Conservation (phyloP, 2,888 invertebrate species). For the Ochlodes sylvanus region DNA sequence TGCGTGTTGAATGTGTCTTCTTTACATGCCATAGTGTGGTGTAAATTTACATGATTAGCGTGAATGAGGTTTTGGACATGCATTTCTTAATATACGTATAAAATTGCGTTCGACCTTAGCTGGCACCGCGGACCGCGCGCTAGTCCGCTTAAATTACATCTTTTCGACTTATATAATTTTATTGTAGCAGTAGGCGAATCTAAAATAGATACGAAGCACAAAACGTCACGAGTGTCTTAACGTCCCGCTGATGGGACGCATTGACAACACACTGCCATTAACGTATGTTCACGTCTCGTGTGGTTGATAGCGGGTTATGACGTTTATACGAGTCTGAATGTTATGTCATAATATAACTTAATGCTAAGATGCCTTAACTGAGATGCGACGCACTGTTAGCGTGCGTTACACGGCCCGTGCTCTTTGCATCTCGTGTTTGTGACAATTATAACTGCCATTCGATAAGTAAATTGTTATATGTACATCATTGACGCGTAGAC, state of each 20-base stretch:
- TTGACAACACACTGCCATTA: conserved; percentile 81
- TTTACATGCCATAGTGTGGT: conserved; percentile 77
- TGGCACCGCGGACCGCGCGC: conserved; percentile 79
- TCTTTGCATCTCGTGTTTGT: conserved; percentile 62
- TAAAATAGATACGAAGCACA: conserved; percentile 74
- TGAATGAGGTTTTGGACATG: conserved; percentile 76
- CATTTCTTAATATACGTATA: conserved; percentile 81
- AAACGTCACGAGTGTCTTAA: conserved; percentile 76
- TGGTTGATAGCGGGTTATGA: conserved; percentile 57
- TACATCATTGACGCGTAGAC: conserved; percentile 71
- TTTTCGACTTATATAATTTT: conserved; percentile 66
- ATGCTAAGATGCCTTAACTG: conserved; percentile 74
- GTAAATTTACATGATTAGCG: conserved; percentile 72
- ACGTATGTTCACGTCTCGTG: conserved; percentile 67
- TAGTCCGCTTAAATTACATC: conserved; percentile 65
- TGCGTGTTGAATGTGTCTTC: conserved; percentile 80
- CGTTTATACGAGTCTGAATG: conserved; percentile 49
- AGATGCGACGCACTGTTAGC: conserved; percentile 51
- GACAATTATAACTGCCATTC: conserved; percentile 82
- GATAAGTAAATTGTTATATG: conserved; percentile 74
- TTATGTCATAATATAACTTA: conserved; percentile 59
- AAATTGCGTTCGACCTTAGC: conserved; percentile 69
- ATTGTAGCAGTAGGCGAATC: conserved; percentile 69
- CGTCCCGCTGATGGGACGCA: conserved; percentile 60
- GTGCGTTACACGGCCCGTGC: conserved; percentile 37